Percentiles rank a stretch among this genome's conserved stretches.
These are phyloP conservation scores for Heliangelus exortis DNA, from an alignment of 2,797 vertebrate genomes.

Conservation along the genomic window DNA sequence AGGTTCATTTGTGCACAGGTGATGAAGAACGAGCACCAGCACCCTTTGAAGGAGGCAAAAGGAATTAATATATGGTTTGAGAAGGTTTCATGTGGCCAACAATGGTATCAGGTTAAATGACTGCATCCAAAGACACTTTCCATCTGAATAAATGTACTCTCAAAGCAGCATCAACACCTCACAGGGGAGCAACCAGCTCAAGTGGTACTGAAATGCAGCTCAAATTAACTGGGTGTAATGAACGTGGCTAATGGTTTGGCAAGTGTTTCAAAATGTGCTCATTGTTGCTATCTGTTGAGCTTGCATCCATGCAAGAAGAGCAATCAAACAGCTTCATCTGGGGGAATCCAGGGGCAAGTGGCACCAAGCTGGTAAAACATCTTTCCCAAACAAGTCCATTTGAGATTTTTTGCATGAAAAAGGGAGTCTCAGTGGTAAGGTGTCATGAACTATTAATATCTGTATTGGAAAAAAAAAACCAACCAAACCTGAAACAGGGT, in stretches of 20 bases:
- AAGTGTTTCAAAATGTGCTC: background rate
- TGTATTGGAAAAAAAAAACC: background rate
- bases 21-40: background rate
- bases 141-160: background rate
- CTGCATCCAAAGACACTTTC: background rate
- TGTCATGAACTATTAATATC: background rate
- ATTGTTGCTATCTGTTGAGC: background rate
- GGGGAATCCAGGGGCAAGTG: background rate
- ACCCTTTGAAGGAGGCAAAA: background rate
- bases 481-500: background rate
- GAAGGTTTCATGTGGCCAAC: background rate
- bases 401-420: background rate
- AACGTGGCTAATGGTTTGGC: background rate
- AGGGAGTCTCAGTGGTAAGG: background rate
- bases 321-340: background rate
- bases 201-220: background rate
- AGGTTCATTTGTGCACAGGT: accelerated
- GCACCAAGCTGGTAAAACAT: background rate
- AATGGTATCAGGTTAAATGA: background rate
- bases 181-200: background rate
- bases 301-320: too few relatives aligned
- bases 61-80: background rate
- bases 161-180: background rate
- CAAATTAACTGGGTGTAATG: accelerated
- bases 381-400: background rate